A percentile compares a stretch with the other conserved stretches of the same genome.
Evolutionary conservation across 2,888 invertebrate species (phyloP).

Genomic region (Diplolepis rosae): DNA sequence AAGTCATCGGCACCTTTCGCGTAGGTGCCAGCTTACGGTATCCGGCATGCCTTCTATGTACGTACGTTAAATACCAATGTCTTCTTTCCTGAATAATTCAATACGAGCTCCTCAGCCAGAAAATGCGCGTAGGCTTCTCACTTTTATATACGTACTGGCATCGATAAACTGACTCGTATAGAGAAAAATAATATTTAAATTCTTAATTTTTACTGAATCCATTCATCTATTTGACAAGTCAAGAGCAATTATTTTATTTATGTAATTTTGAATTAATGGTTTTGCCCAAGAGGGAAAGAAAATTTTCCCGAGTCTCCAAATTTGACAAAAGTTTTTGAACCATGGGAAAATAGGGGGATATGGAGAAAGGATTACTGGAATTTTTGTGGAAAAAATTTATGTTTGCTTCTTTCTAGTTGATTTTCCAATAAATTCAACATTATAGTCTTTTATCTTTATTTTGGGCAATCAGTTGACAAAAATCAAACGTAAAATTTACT

Average conservation of each 20-base stretch:
- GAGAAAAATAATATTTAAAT: background rate
- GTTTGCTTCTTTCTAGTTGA: too few species aligned
- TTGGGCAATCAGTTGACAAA: too few species aligned
- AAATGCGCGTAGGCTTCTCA: slow-evolving; percentile 31
- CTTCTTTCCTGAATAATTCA: slow-evolving; percentile 54
- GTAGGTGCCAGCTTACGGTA: slow-evolving; percentile 48
- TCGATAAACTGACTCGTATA: background rate
- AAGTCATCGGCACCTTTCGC: slow-evolving; percentile 57
- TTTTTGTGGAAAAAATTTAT: too few species aligned
- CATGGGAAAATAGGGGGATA: too few species aligned
- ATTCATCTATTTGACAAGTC: background rate
- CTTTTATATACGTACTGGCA: slow-evolving; percentile 23
- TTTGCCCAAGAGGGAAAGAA: background rate
- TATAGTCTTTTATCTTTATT: too few species aligned
- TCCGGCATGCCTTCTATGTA: slow-evolving; percentile 47
- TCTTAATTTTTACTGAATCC: background rate
- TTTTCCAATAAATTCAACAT: too few species aligned
- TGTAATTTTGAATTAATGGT: background rate
- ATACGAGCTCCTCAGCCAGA: slow-evolving; percentile 38
- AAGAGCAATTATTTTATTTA: background rate
- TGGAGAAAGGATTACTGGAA: too few species aligned
- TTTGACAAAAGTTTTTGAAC: background rate
- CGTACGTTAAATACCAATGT: slow-evolving; percentile 61
- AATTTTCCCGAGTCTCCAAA: background rate
- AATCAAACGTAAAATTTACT: too few species aligned